These are phyloP conservation scores for Corydoras maculifer DNA, from an alignment of 2,113 vertebrate genomes.

Conservation along the genomic window DNA sequence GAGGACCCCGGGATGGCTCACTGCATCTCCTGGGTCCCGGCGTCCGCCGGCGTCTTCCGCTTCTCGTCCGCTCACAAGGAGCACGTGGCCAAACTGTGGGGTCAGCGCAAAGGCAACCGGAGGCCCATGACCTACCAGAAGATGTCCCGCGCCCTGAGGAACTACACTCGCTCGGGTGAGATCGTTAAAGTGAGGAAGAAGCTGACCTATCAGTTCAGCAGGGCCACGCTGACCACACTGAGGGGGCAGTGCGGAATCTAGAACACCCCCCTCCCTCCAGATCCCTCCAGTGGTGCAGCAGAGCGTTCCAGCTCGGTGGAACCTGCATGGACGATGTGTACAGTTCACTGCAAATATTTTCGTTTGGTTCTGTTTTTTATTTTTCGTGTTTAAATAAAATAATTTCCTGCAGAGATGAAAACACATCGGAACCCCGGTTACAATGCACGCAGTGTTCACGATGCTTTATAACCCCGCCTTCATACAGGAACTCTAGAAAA, in stretches of 20 bases:
- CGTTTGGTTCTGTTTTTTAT: too few relatives aligned
- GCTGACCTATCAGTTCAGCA: slow-evolving; percentile 68
- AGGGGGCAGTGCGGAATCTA: slow-evolving; percentile 31
- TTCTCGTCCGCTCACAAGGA: slow-evolving; percentile 73
- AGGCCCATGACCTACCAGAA: slow-evolving; percentile 76
- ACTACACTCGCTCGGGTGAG: slow-evolving; percentile 67
- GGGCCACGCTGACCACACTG: slow-evolving; percentile 53
- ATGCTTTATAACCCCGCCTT: too few relatives aligned
- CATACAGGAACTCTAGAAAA: too few relatives aligned
- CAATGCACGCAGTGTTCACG: too few relatives aligned
- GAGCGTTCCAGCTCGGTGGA: too few relatives aligned
- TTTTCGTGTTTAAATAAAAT: too few relatives aligned
- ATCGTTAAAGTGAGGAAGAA: slow-evolving; percentile 74
- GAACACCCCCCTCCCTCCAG: neutral
- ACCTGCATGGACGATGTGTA: too few relatives aligned
- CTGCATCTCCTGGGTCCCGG: slow-evolving; percentile 67
- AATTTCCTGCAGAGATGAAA: too few relatives aligned
- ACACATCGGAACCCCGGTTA: too few relatives aligned
- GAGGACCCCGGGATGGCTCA: slow-evolving; percentile 68
- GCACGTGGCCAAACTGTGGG: slow-evolving; percentile 67
- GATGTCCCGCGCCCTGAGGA: slow-evolving; percentile 72
- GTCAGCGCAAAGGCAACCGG: slow-evolving; percentile 68
- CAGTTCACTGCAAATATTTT: too few relatives aligned
- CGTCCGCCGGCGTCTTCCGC: slow-evolving; percentile 58
- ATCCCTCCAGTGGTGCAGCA: too few relatives aligned